Conservation (phyloP, 2,797 vertebrate species). For the Heliangelus exortis region DNA sequence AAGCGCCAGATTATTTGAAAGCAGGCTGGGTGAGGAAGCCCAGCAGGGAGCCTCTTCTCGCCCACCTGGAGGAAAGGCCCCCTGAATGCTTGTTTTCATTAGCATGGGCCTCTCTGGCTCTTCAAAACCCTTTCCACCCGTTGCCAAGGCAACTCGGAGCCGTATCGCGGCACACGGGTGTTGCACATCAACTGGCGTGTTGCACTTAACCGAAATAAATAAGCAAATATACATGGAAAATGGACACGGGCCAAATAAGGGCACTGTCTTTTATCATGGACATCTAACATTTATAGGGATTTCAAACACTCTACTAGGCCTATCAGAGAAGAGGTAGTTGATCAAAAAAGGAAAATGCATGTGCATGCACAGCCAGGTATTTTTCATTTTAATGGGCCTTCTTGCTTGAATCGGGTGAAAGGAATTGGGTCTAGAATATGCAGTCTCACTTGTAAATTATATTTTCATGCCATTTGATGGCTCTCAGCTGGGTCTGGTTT, state of each 20-base stretch:
- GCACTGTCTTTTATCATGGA: conserved; percentile 40
- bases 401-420: conserved; percentile 22
- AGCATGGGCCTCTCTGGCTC: conserved; percentile 60
- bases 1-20: conserved; percentile 48
- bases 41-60: conserved; percentile 64
- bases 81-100: conserved; percentile 60
- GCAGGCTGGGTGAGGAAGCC: conserved; percentile 34
- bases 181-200: conserved; percentile 41
- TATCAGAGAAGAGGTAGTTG: background rate
- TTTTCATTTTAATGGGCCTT: conserved; percentile 35
- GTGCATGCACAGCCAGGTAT: background rate
- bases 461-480: background rate
- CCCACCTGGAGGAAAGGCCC: conserved; percentile 57
- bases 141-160: conserved; percentile 76
- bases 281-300: conserved; percentile 32
- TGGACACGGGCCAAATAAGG: conserved; percentile 12
- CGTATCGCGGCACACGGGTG: conserved; percentile 57
- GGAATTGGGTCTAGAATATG: background rate
- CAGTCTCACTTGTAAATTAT: background rate
- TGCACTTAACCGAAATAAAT: conserved; percentile 63
- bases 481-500: background rate
- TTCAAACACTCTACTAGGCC: background rate
- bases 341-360: conserved; percentile 50
- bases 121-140: conserved; percentile 67
- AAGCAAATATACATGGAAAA: conserved; percentile 50